These are phyloP conservation scores for Tychaedon coryphoeus DNA, from an alignment of 2,113 vertebrate genomes.

Conservation along the genomic window DNA sequence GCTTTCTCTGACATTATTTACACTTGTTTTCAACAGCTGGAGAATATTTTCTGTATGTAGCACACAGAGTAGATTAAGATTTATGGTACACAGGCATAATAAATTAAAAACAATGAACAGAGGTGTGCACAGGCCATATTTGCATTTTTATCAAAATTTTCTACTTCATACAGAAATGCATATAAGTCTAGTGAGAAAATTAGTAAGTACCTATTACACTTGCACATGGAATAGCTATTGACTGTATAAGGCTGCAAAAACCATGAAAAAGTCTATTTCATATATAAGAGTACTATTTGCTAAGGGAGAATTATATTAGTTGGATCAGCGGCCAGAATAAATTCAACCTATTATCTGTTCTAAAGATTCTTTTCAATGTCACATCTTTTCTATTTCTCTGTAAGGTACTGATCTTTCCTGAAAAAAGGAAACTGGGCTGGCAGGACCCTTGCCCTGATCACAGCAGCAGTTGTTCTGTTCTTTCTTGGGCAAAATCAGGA, in stretches of 20 bases:
- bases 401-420: not conserved
- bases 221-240: not conserved
- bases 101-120: not conserved
- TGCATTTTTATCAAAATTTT: not conserved
- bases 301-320: not conserved
- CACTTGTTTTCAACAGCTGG: not conserved
- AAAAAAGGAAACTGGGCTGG: not conserved
- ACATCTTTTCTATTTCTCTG: not conserved
- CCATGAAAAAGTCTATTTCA: not conserved
- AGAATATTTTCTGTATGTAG: not conserved
- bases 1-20: conserved; percentile 7
- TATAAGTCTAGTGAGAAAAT: not conserved
- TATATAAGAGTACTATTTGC: not conserved
- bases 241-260: not conserved
- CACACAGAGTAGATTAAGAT: not conserved
- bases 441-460: not conserved
- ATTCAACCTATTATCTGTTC: not conserved
- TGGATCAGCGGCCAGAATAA: not conserved
- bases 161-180: not conserved
- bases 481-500: not conserved
- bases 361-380: not conserved
- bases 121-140: not conserved
- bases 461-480: not conserved
- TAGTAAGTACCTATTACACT: not conserved
- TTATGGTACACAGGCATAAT: not conserved